Percentiles rank a stretch among this genome's conserved stretches.
These are phyloP conservation scores for Mythimna pallens DNA, from an alignment of 2,888 invertebrate species.

Conservation along the genomic window DNA sequence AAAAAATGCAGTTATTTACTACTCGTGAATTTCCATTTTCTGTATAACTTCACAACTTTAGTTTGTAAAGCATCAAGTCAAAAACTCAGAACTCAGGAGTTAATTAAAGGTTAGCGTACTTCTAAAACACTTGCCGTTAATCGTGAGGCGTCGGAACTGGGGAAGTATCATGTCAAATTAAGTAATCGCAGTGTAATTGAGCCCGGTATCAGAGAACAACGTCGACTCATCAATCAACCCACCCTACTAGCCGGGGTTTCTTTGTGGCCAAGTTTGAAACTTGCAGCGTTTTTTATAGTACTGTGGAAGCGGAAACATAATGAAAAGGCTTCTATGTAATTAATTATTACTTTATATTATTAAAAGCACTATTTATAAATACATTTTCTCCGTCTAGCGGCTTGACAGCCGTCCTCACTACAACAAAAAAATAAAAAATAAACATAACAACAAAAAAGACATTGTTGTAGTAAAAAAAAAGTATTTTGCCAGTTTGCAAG, in stretches of 20 bases:
- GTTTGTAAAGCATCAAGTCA: slow-evolving; percentile 23
- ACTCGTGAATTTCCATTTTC: neutral
- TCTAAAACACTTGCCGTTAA: slow-evolving; percentile 68
- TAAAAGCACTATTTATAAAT: too few relatives aligned
- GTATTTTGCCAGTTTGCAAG: neutral
- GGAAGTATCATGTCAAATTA: slow-evolving; percentile 87
- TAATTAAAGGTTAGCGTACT: slow-evolving; percentile 55
- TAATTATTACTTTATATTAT: too few relatives aligned
- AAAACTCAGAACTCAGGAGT: slow-evolving; percentile 35
- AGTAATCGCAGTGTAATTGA: slow-evolving; percentile 87
- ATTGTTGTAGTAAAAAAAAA: too few relatives aligned
- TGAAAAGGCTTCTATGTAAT: too few relatives aligned
- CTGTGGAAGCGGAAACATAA: too few relatives aligned
- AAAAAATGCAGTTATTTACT: neutral
- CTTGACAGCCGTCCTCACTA: too few relatives aligned
- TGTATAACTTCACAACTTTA: slow-evolving; percentile 13
- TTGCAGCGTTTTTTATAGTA: slow-evolving; percentile 25
- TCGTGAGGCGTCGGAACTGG: slow-evolving; percentile 70
- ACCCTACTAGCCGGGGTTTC: slow-evolving; percentile 69
- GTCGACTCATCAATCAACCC: slow-evolving; percentile 86
- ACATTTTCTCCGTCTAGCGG: too few relatives aligned
- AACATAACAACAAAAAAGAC: too few relatives aligned
- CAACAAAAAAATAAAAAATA: too few relatives aligned
- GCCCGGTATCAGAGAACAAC: slow-evolving; percentile 85
- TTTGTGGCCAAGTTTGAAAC: slow-evolving; percentile 40